Evolutionary conservation across 2,113 vertebrate genomes (phyloP).

Genomic region (Pelodiscus sinensis): DNA sequence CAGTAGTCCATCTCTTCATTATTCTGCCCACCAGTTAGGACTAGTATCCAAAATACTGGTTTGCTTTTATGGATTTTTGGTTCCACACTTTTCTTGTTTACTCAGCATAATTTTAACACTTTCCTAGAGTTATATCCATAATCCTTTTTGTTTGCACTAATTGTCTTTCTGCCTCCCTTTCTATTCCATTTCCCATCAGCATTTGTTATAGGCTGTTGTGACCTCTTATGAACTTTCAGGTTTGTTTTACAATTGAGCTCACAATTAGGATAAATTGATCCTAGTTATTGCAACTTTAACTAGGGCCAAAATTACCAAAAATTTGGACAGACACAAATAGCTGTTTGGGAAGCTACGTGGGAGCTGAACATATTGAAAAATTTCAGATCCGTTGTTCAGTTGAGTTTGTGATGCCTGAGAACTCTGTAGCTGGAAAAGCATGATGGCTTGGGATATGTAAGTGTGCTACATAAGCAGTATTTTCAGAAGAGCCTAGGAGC

Average conservation of each 20-base stretch:
- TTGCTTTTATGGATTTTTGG: neutral
- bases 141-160: neutral
- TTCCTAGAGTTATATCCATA: neutral
- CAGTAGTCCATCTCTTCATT: neutral
- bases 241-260: neutral
- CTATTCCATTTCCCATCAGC: neutral
- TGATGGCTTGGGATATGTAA: neutral
- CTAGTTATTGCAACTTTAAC: neutral
- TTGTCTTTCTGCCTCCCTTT: neutral
- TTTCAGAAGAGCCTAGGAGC: neutral
- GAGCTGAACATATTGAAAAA: neutral
- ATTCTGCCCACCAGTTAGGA: neutral
- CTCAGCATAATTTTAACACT: neutral
- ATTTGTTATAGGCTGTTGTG: neutral
- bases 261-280: neutral
- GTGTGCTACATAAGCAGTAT: neutral
- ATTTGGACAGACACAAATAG: neutral
- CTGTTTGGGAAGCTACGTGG: neutral
- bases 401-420: neutral
- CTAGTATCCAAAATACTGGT: neutral
- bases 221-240: neutral
- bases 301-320: neutral
- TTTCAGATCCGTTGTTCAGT: neutral
- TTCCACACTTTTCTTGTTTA: neutral
- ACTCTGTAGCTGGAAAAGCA: neutral